Evolutionary conservation across 2,888 invertebrate species (phyloP).

Genomic region (Nomada fabriciana): DNA sequence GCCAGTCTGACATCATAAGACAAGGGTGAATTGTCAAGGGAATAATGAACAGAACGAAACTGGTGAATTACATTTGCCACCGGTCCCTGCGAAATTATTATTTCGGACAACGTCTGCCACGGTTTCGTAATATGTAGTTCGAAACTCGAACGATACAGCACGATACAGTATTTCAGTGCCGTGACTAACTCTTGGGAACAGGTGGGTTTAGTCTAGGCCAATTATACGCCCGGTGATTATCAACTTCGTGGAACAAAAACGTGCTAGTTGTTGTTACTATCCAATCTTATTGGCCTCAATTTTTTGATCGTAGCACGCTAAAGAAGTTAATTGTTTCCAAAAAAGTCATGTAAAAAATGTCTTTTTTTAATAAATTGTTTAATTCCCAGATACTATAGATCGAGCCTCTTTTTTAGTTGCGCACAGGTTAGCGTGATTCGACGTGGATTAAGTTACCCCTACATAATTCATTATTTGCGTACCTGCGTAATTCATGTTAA

Average conservation of each 20-base stretch:
- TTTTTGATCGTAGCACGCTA: constrained; percentile 11
- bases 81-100: constrained; percentile 55
- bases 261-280: constrained; percentile 28
- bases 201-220: constrained; percentile 69
- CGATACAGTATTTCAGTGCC: constrained; percentile 58
- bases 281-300: constrained; percentile 24
- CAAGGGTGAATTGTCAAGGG: constrained; percentile 75
- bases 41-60: constrained; percentile 76
- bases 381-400: no score
- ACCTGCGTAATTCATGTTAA: neutral
- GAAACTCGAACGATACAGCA: constrained; percentile 56
- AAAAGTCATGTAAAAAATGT: neutral
- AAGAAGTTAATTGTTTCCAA: neutral
- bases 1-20: constrained; percentile 71
- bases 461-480: constrained; percentile 1
- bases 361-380: no score
- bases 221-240: constrained; percentile 66
- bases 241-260: constrained; percentile 58
- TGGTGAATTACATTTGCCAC: constrained; percentile 76
- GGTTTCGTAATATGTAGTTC: constrained; percentile 68
- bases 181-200: constrained; percentile 71
- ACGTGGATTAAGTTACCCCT: neutral
- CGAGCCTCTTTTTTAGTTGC: no score
- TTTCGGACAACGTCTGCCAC: constrained; percentile 53
- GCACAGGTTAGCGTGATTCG: no score